Evolutionary conservation across 2,888 invertebrate genomes (phyloP).

Genomic region (Epistrophella euchroma): DNA sequence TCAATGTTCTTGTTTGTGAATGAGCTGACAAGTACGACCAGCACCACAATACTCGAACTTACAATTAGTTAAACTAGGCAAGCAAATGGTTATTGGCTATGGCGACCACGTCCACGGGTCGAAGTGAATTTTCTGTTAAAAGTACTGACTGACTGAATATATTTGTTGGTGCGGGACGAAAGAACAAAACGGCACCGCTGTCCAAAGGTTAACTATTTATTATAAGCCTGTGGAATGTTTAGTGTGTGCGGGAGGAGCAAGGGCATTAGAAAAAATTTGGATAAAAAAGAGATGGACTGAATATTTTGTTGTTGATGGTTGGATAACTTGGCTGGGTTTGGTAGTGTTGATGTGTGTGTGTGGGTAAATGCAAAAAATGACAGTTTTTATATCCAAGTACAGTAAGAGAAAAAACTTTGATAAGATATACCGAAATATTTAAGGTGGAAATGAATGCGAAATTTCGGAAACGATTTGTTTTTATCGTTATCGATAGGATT

Average conservation of each 20-base stretch:
- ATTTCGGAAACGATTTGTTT: not conserved
- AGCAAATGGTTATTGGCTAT: not conserved
- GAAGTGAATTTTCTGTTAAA: slow-evolving; percentile 6
- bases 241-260: slow-evolving; percentile 29
- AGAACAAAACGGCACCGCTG: slow-evolving; percentile 62
- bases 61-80: not conserved
- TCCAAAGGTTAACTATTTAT: slow-evolving; percentile 68
- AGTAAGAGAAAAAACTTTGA: slow-evolving; percentile 6
- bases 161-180: slow-evolving; percentile 33
- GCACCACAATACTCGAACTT: not conserved
- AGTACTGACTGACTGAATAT: too few relatives aligned
- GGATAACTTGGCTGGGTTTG: not conserved
- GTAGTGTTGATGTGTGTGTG: not conserved
- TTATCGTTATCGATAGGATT: not conserved
- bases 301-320: not conserved
- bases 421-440: not conserved
- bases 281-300: slow-evolving; percentile 51
- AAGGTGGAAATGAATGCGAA: not conserved
- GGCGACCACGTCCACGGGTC: slow-evolving; percentile 26
- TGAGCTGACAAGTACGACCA: slow-evolving; percentile 18
- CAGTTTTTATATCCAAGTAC: slow-evolving; percentile 49
- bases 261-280: slow-evolving; percentile 12
- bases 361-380: slow-evolving; percentile 23
- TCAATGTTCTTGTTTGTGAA: slow-evolving; percentile 25
- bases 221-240: slow-evolving; percentile 57